These are phyloP conservation scores for Hyposmocoma kahamanoa DNA, from an alignment of 1,140 invertebrate genomes.

Conservation along the genomic window DNA sequence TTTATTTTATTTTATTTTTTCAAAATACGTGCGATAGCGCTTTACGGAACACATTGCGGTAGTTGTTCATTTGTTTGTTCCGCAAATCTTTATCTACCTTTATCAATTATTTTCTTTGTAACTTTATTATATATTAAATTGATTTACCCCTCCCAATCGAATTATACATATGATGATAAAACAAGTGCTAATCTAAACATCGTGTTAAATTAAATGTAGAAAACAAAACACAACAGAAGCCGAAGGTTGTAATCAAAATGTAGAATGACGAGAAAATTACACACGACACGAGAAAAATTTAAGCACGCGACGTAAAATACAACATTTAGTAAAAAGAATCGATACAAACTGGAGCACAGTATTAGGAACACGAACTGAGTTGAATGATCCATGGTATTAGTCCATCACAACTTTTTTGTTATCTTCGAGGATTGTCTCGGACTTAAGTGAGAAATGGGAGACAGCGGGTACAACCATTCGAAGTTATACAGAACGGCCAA, in stretches of 20 bases:
- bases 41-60: too few relatives aligned
- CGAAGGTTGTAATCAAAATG: slow-evolving; percentile 26
- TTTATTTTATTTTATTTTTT: too few relatives aligned
- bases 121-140: neutral
- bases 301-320: slow-evolving; percentile 24
- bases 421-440: too few relatives aligned
- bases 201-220: neutral
- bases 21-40: too few relatives aligned
- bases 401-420: slow-evolving; percentile 1
- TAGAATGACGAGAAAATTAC: slow-evolving; percentile 43
- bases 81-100: neutral
- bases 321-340: slow-evolving; percentile 16
- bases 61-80: too few relatives aligned
- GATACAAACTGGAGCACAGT: slow-evolving; percentile 48
- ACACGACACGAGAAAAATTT: slow-evolving; percentile 23
- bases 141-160: neutral
- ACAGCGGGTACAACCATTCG: too few relatives aligned
- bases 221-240: slow-evolving; percentile 10
- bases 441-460: too few relatives aligned
- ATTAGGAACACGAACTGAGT: slow-evolving; percentile 39
- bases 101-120: neutral
- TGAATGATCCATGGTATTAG: slow-evolving; percentile 36
- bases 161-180: too few relatives aligned
- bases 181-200: slow-evolving; percentile 2
- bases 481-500: too few relatives aligned